Percentiles rank a stretch among this genome's conserved stretches.
Conservation (phyloP, 1,140 invertebrate species). For the Calycopis cecrops region DNA sequence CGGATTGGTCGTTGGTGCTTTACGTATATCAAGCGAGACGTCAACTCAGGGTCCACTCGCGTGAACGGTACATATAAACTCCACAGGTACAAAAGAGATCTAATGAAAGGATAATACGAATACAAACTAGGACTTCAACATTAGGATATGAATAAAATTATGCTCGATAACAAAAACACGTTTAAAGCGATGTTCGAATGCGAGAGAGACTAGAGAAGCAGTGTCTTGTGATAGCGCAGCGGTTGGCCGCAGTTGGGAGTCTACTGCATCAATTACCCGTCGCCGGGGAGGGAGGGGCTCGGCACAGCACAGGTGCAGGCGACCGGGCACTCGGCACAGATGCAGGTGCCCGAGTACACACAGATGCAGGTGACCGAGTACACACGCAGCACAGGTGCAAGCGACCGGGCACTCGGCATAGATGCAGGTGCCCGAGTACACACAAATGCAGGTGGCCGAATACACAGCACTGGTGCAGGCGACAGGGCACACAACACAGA, state of each 20-base stretch:
- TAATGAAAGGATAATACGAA: constrained; percentile 73
- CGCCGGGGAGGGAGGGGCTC: constrained; percentile 56
- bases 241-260: constrained; percentile 56
- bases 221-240: constrained; percentile 45
- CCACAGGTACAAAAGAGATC: constrained; percentile 74
- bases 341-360: constrained; percentile 33
- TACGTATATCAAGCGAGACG: constrained; percentile 43
- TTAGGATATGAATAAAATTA: constrained; percentile 70
- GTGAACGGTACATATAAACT: constrained; percentile 67
- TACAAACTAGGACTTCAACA: constrained; percentile 64
- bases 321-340: constrained; percentile 44
- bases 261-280: constrained; percentile 73
- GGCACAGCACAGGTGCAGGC: constrained; percentile 51
- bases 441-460: constrained; percentile 33
- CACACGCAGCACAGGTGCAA: constrained; percentile 46
- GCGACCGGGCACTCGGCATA: constrained; percentile 40
- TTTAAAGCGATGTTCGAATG: constrained; percentile 63
- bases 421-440: constrained; percentile 37
- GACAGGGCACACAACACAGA: constrained; percentile 30
- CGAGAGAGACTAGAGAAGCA: constrained; percentile 72
- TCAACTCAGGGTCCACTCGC: constrained; percentile 33
- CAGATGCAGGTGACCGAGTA: constrained; percentile 32
- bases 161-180: constrained; percentile 64
- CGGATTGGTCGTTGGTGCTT: constrained; percentile 38
- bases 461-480: constrained; percentile 36